Conservation (phyloP, 2,113 vertebrate species). For the Hyperopisus bebe region DNA sequence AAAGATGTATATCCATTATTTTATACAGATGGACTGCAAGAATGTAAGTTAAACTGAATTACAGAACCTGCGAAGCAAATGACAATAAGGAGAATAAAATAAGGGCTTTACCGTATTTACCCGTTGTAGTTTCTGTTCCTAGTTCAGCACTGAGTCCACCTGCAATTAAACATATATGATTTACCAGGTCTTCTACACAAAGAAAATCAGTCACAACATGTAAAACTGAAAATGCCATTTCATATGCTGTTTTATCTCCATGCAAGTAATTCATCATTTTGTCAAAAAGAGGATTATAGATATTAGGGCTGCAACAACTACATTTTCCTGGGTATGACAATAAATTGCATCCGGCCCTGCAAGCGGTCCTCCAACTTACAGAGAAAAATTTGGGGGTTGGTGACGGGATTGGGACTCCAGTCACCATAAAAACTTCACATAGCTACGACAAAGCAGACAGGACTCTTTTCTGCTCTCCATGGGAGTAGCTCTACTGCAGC, state of each 20-base stretch:
- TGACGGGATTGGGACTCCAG: background rate
- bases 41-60: background rate
- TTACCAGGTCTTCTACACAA: background rate
- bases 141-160: slow-evolving; percentile 25
- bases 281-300: background rate
- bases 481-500: too few species aligned
- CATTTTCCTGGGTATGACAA: background rate
- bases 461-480: background rate
- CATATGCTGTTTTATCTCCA: background rate
- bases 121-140: background rate
- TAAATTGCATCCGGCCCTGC: background rate
- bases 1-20: background rate
- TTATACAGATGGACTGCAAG: background rate
- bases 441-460: background rate
- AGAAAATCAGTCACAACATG: background rate
- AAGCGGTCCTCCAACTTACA: background rate
- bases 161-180: background rate
- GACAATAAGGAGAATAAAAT: background rate
- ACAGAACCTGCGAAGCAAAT: too few species aligned
- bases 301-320: background rate
- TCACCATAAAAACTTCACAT: background rate
- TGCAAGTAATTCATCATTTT: background rate
- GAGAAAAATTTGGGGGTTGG: background rate
- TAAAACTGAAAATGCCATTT: background rate
- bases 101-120: slow-evolving; percentile 26